Conservation (phyloP, 2,113 vertebrate genomes). For the Ptilorrhoa leucosticta region DNA sequence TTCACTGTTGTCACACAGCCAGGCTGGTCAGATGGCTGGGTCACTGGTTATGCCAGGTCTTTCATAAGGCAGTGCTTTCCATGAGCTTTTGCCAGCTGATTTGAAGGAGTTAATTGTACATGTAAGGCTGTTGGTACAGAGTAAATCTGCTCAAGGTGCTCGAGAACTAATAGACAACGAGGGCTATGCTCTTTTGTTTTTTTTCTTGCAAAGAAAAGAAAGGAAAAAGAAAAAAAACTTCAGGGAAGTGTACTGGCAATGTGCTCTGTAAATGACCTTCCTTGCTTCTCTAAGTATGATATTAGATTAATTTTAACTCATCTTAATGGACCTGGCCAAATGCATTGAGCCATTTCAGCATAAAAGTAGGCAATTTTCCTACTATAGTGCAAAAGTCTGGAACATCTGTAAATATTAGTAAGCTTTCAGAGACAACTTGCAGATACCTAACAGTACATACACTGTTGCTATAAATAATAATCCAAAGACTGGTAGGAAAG, state of each 20-base stretch:
- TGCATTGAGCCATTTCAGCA: background rate
- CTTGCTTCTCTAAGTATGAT: background rate
- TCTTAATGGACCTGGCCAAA: background rate
- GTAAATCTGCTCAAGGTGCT: background rate
- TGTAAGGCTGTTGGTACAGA: background rate
- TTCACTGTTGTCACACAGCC: background rate
- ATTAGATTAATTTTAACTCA: background rate
- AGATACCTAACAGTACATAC: background rate
- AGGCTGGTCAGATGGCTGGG: background rate
- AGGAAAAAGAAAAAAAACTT: no score
- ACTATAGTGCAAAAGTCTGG: background rate
- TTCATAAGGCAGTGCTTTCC: background rate
- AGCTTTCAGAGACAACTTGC: background rate
- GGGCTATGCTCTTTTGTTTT: background rate
- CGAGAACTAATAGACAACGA: background rate
- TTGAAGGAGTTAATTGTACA: background rate
- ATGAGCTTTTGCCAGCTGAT: background rate
- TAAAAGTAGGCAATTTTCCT: background rate
- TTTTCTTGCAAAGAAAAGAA: background rate
- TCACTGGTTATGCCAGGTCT: background rate
- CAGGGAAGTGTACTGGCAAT: background rate
- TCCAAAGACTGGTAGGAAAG: background rate
- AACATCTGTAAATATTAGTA: background rate
- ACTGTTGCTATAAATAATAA: background rate
- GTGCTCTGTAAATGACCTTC: background rate